phyloP scores from a whole-genome alignment of 2,797 vertebrate genomes.

The Macropodus opercularis region DNA sequence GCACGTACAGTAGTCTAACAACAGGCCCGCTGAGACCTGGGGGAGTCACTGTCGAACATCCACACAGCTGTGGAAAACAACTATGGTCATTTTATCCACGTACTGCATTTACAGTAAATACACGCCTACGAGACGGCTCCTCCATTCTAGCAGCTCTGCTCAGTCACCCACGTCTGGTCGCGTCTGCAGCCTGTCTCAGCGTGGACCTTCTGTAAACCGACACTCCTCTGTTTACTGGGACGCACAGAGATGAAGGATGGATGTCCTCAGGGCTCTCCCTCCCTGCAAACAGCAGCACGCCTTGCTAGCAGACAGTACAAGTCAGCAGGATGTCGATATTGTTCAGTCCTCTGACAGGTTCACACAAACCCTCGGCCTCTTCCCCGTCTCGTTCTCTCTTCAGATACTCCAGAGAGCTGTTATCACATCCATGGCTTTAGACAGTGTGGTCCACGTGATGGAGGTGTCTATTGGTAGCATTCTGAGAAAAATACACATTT shows the following conservation, averaged over 20 bases:
- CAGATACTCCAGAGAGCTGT: no score
- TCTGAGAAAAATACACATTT: no score
- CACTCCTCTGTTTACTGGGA: conserved; percentile 12
- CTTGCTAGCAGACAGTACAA: conserved; percentile 42
- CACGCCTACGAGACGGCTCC: no score
- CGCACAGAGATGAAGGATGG: conserved; percentile 38
- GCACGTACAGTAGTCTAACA: not conserved
- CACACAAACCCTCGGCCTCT: conserved; percentile 22
- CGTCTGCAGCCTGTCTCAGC: conserved; percentile 17
- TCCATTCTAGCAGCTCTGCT: no score
- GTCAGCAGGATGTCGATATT: conserved; percentile 66
- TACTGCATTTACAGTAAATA: not conserved
- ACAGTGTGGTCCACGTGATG: conserved; percentile 2
- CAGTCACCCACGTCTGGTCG: no score
- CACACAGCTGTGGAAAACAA: not conserved
- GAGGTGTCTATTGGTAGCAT: not conserved
- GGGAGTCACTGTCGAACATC: not conserved
- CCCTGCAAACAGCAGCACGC: conserved; percentile 51
- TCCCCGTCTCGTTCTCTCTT: no score
- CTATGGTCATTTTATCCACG: not conserved
- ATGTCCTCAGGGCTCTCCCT: conserved; percentile 33
- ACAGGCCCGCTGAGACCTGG: not conserved
- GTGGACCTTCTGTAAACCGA: no score
- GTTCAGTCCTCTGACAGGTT: conserved; percentile 51
- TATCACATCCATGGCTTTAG: conserved; percentile 11